Evolutionary conservation across 1,140 invertebrate species (phyloP), one percentile per base, ranked within the genome.

Genomic region (Drosophila yakuba): DNA sequence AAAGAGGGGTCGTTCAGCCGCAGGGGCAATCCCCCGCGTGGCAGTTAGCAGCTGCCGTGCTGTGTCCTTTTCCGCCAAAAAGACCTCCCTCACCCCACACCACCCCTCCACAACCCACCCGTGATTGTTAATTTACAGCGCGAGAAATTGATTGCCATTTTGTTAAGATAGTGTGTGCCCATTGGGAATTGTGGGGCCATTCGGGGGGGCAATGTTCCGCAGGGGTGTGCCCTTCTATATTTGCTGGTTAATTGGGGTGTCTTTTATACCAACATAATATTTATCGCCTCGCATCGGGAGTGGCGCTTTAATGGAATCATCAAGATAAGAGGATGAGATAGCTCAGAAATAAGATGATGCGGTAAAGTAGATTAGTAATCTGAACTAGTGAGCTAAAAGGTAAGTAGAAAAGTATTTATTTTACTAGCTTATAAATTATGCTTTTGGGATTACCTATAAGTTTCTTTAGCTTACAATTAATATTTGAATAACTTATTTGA

Each of bases 11-110:
- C 48, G 8, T 17, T 51, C 48, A 11, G 48, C 48, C 48, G 28
- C 48, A 35, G 48, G 48, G 47, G 48, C n/a, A 51, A 11, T 51
- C 48, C 48, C 48, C 48, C 25, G n/a, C 48, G 28, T 62, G 73
- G 86, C 80, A 90, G 84, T 83, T 90, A 83, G 83, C 83, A 88
- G 84, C 83, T 89, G 84, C 72, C 80, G 81, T 89, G 67, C 76
- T 32, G 54, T 51, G 74, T 55, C 60, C 50, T 51, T 36, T 51
- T 28, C 48, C 28, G n/a, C 48, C 48, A n/a, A 50, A 50, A 8
- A 12, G 4, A 39, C 23, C 50, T 2, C 23, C n/a, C n/a, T 17
- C 63, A 12, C 15, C n/a, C 36, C 66, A 23, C 20, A n/a, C n/a
- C n/a, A n/a, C n/a, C n/a, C n/a, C n/a, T n/a, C n/a, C n/a, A n/a